phyloP scores from a whole-genome alignment of 2,888 invertebrate species.

The Dorcus parallelipipedus region DNA sequence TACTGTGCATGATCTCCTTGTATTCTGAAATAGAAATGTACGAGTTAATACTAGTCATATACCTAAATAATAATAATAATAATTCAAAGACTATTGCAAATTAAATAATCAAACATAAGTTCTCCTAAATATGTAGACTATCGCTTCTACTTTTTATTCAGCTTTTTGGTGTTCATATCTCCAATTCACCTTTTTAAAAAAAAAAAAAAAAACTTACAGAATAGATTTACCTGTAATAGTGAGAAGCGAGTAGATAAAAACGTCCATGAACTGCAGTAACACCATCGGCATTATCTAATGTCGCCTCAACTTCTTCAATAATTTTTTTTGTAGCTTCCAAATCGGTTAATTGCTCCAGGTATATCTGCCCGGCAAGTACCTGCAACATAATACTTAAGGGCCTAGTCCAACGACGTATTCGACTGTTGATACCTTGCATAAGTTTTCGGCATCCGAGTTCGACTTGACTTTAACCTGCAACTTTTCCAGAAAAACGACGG shows the following conservation, averaged over 20 bases:
- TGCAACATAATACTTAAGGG: background rate
- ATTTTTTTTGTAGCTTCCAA: conserved; percentile 77
- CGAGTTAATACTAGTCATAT: background rate
- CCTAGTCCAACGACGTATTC: too few relatives aligned
- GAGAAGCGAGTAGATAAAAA: conserved; percentile 89
- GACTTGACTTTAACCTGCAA: conserved; percentile 82
- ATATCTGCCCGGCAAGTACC: conserved; percentile 79
- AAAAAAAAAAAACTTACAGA: too few relatives aligned
- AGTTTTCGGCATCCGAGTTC: conserved; percentile 81
- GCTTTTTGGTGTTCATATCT: too few relatives aligned
- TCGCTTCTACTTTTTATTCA: too few relatives aligned
- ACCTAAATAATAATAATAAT: too few relatives aligned
- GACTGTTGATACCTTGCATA: conserved; percentile 64
- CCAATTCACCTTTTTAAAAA: too few relatives aligned
- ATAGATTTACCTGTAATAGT: conserved; percentile 71
- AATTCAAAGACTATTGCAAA: too few relatives aligned
- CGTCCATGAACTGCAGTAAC: conserved; percentile 91
- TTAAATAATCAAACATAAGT: too few relatives aligned
- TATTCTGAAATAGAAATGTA: conserved; percentile 47
- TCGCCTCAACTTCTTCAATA: conserved; percentile 80
- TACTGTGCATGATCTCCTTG: conserved; percentile 91
- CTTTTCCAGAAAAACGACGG: conserved; percentile 84
- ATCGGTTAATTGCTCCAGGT: conserved; percentile 74
- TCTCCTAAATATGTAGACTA: too few relatives aligned
- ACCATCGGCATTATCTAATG: conserved; percentile 86